phyloP scores from a whole-genome alignment of 1,140 invertebrate genomes.

The Xylocopa sonorina region DNA sequence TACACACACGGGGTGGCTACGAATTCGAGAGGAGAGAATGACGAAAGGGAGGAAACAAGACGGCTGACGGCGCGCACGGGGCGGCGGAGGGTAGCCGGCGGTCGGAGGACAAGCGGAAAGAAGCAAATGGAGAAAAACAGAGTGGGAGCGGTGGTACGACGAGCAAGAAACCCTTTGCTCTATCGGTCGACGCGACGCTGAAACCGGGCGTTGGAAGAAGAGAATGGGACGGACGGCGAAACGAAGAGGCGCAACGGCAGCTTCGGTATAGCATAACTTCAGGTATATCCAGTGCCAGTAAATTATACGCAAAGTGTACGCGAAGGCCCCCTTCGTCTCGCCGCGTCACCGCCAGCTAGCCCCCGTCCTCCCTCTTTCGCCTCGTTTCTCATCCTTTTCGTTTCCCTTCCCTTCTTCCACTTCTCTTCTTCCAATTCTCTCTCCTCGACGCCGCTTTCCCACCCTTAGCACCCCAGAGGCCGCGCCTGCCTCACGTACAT shows the following conservation, averaged over 20 bases:
- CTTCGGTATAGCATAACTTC: slow-evolving; percentile 80
- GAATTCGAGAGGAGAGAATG: slow-evolving; percentile 14
- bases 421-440: slow-evolving; percentile 40
- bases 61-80: background rate
- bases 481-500: slow-evolving; percentile 82
- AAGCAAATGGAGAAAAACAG: slow-evolving; percentile 30
- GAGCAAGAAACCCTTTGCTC: slow-evolving; percentile 52
- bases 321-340: slow-evolving; percentile 74
- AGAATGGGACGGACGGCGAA: slow-evolving; percentile 51
- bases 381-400: slow-evolving; percentile 62
- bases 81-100: background rate
- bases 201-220: slow-evolving; percentile 50
- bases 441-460: slow-evolving; percentile 63
- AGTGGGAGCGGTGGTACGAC: slow-evolving; percentile 1
- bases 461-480: slow-evolving; percentile 76
- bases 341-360: slow-evolving; percentile 65
- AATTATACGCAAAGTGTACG: slow-evolving; percentile 83
- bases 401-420: slow-evolving; percentile 52
- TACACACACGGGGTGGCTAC: slow-evolving; percentile 56
- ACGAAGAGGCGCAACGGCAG: slow-evolving; percentile 66
- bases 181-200: slow-evolving; percentile 48
- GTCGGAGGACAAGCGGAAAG: slow-evolving; percentile 26
- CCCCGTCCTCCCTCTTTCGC: slow-evolving; percentile 69
- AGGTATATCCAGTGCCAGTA: slow-evolving; percentile 82
- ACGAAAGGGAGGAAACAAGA: background rate